Evolutionary conservation across 2,113 vertebrate species (phyloP).

Genomic region (Carassius gibelio): DNA sequence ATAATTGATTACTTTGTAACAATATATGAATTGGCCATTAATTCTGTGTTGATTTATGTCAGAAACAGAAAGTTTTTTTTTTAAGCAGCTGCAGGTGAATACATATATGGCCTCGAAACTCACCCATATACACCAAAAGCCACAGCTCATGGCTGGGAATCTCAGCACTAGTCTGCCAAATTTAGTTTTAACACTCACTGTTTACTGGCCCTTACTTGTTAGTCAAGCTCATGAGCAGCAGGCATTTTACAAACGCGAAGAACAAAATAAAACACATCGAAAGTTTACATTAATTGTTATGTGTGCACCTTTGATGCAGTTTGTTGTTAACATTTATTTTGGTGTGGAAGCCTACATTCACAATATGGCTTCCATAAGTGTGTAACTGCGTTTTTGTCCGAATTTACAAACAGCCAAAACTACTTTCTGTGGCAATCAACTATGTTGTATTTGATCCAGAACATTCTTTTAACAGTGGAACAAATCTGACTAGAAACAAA

Average conservation of each 20-base stretch:
- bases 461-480: too few relatives aligned
- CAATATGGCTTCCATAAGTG: too few relatives aligned
- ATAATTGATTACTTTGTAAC: not conserved
- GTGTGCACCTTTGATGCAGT: not conserved
- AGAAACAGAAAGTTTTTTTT: not conserved
- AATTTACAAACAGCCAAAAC: not conserved
- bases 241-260: not conserved
- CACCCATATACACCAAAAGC: not conserved
- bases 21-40: not conserved
- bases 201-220: not conserved
- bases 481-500: too few relatives aligned
- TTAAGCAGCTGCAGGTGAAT: not conserved
- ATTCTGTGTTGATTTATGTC: not conserved
- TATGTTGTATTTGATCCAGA: not conserved
- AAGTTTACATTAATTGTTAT: not conserved
- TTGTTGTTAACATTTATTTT: not conserved
- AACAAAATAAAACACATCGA: not conserved
- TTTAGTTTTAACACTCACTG: not conserved
- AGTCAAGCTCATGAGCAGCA: not conserved
- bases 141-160: not conserved
- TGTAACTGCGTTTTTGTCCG: not conserved
- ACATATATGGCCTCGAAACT: not conserved
- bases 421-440: not conserved
- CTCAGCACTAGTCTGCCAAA: not conserved
- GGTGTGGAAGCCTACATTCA: not conserved